Percentiles rank a stretch among this genome's conserved stretches.
phyloP scores from a whole-genome alignment of 2,888 invertebrate species.

The Mythimna lalbum region DNA sequence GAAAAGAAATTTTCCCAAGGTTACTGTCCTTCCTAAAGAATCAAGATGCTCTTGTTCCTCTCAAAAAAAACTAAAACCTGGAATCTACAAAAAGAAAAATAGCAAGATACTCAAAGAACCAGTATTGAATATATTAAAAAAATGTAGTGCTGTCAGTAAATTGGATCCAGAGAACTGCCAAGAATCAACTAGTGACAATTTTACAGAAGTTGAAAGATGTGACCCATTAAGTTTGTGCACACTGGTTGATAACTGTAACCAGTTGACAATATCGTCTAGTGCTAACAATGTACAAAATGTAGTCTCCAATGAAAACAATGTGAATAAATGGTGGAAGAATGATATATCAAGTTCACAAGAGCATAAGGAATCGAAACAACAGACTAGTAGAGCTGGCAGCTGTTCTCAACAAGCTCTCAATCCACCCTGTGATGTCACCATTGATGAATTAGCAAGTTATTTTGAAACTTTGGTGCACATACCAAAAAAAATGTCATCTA shows the following conservation, averaged over 20 bases:
- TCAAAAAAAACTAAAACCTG: conserved; percentile 73
- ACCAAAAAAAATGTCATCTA: conserved; percentile 99
- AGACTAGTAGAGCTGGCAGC: conserved; percentile 81
- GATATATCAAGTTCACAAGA: conserved; percentile 68
- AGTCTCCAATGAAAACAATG: conserved; percentile 65
- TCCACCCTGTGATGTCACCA: conserved; percentile 96
- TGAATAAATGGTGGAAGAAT: conserved; percentile 81
- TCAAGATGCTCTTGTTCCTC: conserved; percentile 77
- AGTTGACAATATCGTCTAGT: conserved; percentile 82
- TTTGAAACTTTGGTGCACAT: conserved; percentile 99
- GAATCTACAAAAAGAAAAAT: conserved; percentile 82
- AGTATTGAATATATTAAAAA: conserved; percentile 87
- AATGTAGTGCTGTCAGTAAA: conserved; percentile 61
- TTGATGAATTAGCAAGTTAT: conserved; percentile 98
- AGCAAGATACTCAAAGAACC: conserved; percentile 90
- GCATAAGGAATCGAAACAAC: conserved; percentile 72
- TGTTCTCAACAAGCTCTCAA: conserved; percentile 95
- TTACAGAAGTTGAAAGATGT: conserved; percentile 63
- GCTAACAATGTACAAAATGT: conserved; percentile 59
- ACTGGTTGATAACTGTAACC: conserved; percentile 85
- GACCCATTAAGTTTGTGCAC: conserved; percentile 81
- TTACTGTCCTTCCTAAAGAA: conserved; percentile 64
- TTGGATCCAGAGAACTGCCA: conserved; percentile 64
- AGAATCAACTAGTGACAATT: conserved; percentile 62
- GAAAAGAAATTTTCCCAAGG: conserved; percentile 61